These are phyloP conservation scores for Brachionus calyciflorus DNA, from an alignment of 1,140 invertebrate genomes.

Conservation along the genomic window DNA sequence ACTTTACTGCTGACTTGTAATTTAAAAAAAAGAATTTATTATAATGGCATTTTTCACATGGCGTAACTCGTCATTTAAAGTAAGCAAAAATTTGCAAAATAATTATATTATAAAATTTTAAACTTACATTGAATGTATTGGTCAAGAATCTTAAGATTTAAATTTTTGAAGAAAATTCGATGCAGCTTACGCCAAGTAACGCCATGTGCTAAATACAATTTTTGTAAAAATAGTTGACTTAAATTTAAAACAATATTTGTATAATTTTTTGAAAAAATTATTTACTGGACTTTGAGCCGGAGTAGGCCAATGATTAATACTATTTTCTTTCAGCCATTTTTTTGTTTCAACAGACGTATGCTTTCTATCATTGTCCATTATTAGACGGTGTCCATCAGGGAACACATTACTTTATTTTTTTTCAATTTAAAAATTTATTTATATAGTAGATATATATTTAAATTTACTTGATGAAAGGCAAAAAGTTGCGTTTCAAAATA, in stretches of 20 bases:
- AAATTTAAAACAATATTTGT: not conserved
- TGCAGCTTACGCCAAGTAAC: too few species aligned
- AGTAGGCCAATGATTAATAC: conserved; percentile 9
- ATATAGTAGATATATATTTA: not conserved
- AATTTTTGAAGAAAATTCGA: too few species aligned
- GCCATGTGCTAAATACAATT: too few species aligned
- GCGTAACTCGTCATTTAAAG: too few species aligned
- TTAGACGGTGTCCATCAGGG: conserved; percentile 15
- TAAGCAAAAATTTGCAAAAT: too few species aligned
- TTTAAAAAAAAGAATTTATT: conserved; percentile 1
- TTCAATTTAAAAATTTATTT: not conserved
- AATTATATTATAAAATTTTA: too few species aligned
- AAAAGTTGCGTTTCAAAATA: not conserved
- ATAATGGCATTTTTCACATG: too few species aligned
- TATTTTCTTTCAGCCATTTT: not conserved
- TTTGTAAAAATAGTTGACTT: too few species aligned
- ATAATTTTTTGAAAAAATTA: not conserved
- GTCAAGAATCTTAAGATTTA: too few species aligned
- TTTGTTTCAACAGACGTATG: not conserved
- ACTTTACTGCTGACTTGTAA: too few species aligned
- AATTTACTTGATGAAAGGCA: conserved; percentile 13
- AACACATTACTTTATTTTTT: conserved; percentile 7
- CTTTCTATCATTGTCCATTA: too few species aligned
- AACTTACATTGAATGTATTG: too few species aligned
- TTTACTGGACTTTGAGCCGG: conserved; percentile 23